Percentiles rank a stretch among this genome's conserved stretches.
Conservation (phyloP, 2,113 vertebrate genomes). For the Danionella cerebrum region DNA sequence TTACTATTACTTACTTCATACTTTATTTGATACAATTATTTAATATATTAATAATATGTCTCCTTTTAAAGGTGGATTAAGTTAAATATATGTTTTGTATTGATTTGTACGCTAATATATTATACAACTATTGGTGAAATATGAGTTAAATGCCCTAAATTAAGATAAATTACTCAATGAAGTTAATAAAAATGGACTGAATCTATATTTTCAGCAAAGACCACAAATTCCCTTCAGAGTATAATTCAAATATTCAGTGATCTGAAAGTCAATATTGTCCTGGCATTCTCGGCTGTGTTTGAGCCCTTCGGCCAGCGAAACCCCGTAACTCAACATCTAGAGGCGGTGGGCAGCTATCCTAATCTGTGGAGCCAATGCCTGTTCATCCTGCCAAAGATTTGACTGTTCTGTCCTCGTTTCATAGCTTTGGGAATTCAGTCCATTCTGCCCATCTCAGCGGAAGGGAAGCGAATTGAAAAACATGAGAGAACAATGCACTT, state of each 20-base stretch:
- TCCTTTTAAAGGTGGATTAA: no score
- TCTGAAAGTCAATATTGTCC: conserved; percentile 45
- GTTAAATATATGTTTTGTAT: no score
- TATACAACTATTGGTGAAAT: no score
- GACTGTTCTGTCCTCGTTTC: conserved; percentile 33
- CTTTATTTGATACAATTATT: no score
- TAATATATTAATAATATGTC: no score
- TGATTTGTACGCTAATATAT: no score
- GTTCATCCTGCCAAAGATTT: conserved; percentile 30
- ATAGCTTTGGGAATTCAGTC: conserved; percentile 1
- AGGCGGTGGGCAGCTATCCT: conserved; percentile 27
- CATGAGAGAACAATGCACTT: conserved; percentile 7
- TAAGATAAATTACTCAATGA: no score
- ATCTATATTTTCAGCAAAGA: no score
- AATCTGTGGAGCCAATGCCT: conserved; percentile 24
- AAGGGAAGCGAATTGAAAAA: neutral
- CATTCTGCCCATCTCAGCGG: neutral
- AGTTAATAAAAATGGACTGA: no score
- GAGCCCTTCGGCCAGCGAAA: neutral
- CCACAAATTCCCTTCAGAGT: neutral
- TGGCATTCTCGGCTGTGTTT: conserved; percentile 14
- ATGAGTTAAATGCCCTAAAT: no score
- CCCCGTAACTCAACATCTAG: conserved; percentile 31
- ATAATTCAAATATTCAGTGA: conserved; percentile 24
- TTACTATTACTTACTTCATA: no score